Conservation (phyloP, 2,888 invertebrate species). For the Pinctada fucata region DNA sequence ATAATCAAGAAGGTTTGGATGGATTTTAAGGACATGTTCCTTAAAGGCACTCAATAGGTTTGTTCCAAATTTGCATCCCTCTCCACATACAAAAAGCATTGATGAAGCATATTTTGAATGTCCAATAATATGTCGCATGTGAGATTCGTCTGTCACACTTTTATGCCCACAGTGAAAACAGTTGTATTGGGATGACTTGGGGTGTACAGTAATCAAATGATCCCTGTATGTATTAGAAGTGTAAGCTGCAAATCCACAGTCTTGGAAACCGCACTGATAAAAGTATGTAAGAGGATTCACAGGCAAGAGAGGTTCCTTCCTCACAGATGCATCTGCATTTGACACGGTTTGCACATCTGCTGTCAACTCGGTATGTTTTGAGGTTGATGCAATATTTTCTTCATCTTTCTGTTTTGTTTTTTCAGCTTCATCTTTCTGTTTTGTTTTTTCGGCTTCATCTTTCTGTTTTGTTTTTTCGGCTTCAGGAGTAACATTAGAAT, state of each 20-base stretch:
- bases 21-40: slow-evolving; percentile 58
- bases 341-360: slow-evolving; percentile 6
- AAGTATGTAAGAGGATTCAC: slow-evolving; percentile 39
- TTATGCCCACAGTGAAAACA: slow-evolving; percentile 68
- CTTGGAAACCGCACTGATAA: slow-evolving; percentile 66
- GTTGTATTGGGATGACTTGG: slow-evolving; percentile 53
- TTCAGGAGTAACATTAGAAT: slow-evolving; percentile 16
- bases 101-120: slow-evolving; percentile 61
- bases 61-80: slow-evolving; percentile 62
- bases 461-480: background rate
- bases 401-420: background rate
- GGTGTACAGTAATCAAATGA: slow-evolving; percentile 58
- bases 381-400: background rate
- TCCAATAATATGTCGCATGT: slow-evolving; percentile 62
- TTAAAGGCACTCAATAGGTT: slow-evolving; percentile 61
- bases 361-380: background rate
- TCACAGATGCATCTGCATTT: background rate
- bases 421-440: background rate
- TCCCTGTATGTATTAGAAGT: slow-evolving; percentile 59
- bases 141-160: slow-evolving; percentile 59
- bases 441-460: background rate
- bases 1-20: slow-evolving; percentile 47
- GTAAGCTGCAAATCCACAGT: slow-evolving; percentile 60
- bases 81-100: slow-evolving; percentile 62
- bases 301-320: slow-evolving; percentile 9